phyloP scores from a whole-genome alignment of 2,888 invertebrate genomes.

The Meteorus cinctellus region DNA sequence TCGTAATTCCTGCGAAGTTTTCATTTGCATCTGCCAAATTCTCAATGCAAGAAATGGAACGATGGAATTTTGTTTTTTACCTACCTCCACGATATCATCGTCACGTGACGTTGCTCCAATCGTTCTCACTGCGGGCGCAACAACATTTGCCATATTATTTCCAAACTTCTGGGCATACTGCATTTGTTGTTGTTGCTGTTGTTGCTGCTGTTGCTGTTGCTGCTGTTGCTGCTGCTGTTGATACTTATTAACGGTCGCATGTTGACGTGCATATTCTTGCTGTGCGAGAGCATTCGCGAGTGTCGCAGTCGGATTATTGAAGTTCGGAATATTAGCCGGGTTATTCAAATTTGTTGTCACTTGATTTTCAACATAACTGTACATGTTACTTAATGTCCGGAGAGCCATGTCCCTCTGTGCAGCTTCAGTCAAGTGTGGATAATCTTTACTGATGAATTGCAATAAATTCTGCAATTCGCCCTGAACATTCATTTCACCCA shows the following conservation, averaged over 20 bases:
- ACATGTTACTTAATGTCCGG: conserved; percentile 64
- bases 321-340: conserved; percentile 17
- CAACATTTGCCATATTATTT: conserved; percentile 10
- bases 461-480: conserved; percentile 54
- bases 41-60: neutral
- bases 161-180: conserved; percentile 40
- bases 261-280: conserved; percentile 30
- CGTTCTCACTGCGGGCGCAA: neutral
- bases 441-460: conserved; percentile 62
- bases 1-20: no score
- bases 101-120: conserved; percentile 24
- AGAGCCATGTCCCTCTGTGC: conserved; percentile 59
- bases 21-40: neutral
- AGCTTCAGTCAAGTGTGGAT: conserved; percentile 61
- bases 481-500: conserved; percentile 46
- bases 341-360: conserved; percentile 32
- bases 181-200: conserved; percentile 25
- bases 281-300: conserved; percentile 31
- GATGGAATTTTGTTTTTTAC: neutral
- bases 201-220: conserved; percentile 14
- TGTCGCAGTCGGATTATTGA: conserved; percentile 34
- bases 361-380: conserved; percentile 64
- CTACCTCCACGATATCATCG: conserved; percentile 51
- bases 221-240: conserved; percentile 38
- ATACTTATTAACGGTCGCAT: conserved; percentile 43